These are phyloP conservation scores for Otus sunia DNA, from an alignment of 2,113 vertebrate species.

Conservation along the genomic window DNA sequence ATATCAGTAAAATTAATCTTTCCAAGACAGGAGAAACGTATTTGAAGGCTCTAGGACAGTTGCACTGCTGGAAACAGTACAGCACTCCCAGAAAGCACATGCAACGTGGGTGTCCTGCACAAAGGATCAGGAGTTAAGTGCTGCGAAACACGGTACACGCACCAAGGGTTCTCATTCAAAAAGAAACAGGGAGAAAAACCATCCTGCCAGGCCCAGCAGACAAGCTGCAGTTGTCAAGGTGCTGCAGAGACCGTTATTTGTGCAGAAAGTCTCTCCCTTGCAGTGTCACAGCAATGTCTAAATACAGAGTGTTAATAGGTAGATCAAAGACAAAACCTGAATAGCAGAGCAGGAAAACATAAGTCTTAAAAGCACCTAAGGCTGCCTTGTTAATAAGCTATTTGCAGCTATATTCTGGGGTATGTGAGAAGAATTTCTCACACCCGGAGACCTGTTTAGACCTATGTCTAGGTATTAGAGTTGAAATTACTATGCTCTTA, in stretches of 20 bases:
- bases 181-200: background rate
- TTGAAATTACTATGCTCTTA: background rate
- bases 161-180: background rate
- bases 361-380: constrained; percentile 1
- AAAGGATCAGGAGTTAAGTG: background rate
- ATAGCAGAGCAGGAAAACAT: background rate
- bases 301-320: background rate
- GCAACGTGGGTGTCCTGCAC: background rate
- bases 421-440: constrained; percentile 31
- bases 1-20: background rate
- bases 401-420: background rate
- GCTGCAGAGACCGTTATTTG: background rate
- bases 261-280: background rate
- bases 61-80: background rate
- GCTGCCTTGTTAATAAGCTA: constrained; percentile 37
- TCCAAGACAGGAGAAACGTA: background rate
- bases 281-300: background rate
- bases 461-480: background rate
- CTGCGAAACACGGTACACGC: background rate
- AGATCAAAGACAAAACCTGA: background rate
- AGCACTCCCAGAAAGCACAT: background rate
- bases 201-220: background rate
- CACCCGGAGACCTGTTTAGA: background rate
- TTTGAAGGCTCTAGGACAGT: background rate
- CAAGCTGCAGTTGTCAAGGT: background rate